Base-by-base conservation (phyloP, 1,140 invertebrate species). In the Atta cephalotes region DNA sequence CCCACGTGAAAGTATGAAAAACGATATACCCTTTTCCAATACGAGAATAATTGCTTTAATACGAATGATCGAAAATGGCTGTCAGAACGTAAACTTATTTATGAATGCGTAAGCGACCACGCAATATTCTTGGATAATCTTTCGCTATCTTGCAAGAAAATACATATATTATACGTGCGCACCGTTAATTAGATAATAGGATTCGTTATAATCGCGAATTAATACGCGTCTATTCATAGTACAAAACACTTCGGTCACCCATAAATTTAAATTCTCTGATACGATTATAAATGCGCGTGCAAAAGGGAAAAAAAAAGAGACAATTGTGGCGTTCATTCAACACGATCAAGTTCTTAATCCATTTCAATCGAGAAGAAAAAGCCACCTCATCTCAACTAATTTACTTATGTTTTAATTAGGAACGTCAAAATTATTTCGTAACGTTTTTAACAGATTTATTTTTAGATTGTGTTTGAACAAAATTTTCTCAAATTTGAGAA, bases 71-170 rank as follows among this genome's bases (percentile, higher is more conserved):
- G 58, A 81, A 81, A 81, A 58, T 53, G 65, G n/a, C 49, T 58
- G 63, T 80, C n/a, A 1, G 3, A 53, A 70, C n/a, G n/a, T 77
- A 77, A 79, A 51, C 28, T 77, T 79, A 68, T 80, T 68, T 80
- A 39, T 53, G 18, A 35, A 79, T 28, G 65, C 28, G n/a, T 35
- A 63, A 21, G 0, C 62, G 16, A 28, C 49, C 74, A 78, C 56
- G 78, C 49, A 56, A 80, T 21, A n/a, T 21, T 12, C 28, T 35
- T 45, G 9, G 21, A 21, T 45, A 21, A 35, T 51, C 49, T 31
- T 25, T 66, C 9, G 21, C 1, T n/a, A 12, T 25, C 45, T 66
- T 31, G 3, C 45, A 53, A 45, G 45, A 28, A 53, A 80, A 68
- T 12, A 31, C 3, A 6, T 31, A 66, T 68, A 66, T 65, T 68